Percentiles rank a stretch among this genome's conserved stretches.
Evolutionary conservation across 2,888 invertebrate genomes (phyloP).

Genomic region (Pseudeuparius sepicola): DNA sequence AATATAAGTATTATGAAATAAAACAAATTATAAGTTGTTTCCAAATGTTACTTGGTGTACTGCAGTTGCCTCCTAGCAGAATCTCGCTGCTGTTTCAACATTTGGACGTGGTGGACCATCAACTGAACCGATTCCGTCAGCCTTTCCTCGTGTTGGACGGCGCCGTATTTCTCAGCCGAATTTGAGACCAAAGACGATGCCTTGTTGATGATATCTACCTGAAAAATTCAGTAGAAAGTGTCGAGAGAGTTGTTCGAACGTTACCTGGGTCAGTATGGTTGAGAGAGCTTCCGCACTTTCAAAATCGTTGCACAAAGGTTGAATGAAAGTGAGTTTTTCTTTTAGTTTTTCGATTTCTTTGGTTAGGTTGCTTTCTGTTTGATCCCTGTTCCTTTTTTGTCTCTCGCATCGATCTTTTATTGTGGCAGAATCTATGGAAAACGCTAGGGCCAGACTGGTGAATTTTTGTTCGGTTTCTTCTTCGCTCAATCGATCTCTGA

Average conservation of each 20-base stretch:
- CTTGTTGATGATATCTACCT: constrained; percentile 33
- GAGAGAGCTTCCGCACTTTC: constrained; percentile 44
- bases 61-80: constrained; percentile 46
- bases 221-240: constrained; percentile 12
- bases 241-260: not conserved
- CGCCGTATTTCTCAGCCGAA: constrained; percentile 42
- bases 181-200: constrained; percentile 34
- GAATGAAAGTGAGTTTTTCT: constrained; percentile 37
- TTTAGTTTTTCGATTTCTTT: constrained; percentile 43
- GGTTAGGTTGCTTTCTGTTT: constrained; percentile 48
- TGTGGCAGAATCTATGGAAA: constrained; percentile 49
- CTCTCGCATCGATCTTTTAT: constrained; percentile 45
- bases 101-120: constrained; percentile 49
- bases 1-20: constrained; percentile 13
- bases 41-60: constrained; percentile 42
- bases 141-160: constrained; percentile 48
- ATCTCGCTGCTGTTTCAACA: constrained; percentile 45
- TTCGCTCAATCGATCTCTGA: constrained; percentile 35
- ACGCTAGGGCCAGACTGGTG: constrained; percentile 45
- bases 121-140: constrained; percentile 47
- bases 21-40: not conserved
- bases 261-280: constrained; percentile 42
- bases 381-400: constrained; percentile 46
- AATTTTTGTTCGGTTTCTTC: constrained; percentile 46
- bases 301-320: constrained; percentile 41